Base-by-base conservation (phyloP, 2,797 vertebrate genomes). In the Rhabdophis nuchalis region DNA sequence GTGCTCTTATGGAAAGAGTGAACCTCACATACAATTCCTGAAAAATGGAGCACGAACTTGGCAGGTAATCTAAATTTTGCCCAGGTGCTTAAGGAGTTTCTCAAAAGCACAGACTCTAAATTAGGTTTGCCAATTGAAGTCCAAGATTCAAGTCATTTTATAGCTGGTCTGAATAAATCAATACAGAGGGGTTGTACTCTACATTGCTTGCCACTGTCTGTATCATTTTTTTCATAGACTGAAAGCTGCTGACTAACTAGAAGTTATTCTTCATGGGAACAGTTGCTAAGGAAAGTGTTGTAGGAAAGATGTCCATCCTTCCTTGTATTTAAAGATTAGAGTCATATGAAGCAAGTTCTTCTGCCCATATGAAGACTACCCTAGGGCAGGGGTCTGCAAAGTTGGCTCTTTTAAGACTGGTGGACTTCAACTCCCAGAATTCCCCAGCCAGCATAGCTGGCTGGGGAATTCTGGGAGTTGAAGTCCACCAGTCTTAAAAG, bases 11-110 rank as follows among this genome's bases (percentile, higher is more conserved):
- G 41, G 56, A 85, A 92, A 68, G 54, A 87, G 32, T 13, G 41
- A 12, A n/a, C 20, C 87, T 54, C 57, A 41, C 36, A 29, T 53
- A 20, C 36, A 10, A 52, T 85, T 54, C 57, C 56, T 85, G 56
- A 60, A 64, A 85, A 87, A 93, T 93, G 92, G 89, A 90, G 14
- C 12, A 29, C 23, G 58, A 23, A 2, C 3, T 11, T 58, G 18
- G 8, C 68, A 93, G 92, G 92, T 93, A 93, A 87, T 7, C 10
- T 23, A 41, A 52, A 54, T 54, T 60, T n/a, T 88, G 20, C 25
- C 29, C 27, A 9, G 64, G 1, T 13, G 10, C 58, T 56, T 13
- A 5, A 23, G 27, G 58, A 0, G 36, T 57, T 91, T 58, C 32
- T 11, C 9, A 7, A 82, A 27, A 85, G n/a, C 32, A 92, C 23